phyloP scores from a whole-genome alignment of 2,113 vertebrate species.

The Ageneiosus marmoratus region DNA sequence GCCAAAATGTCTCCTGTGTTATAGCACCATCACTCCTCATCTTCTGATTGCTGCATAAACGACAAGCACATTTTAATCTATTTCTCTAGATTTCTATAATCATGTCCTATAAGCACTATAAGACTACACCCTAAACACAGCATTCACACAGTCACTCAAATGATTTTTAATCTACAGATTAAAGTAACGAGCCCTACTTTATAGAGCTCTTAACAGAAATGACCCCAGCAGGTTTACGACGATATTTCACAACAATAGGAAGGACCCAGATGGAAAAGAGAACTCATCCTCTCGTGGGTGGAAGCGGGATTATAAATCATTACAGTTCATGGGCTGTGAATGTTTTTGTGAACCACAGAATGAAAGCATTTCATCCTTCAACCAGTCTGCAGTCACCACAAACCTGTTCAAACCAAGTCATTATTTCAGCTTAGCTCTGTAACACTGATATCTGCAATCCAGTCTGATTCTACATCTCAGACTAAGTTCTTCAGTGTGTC shows the following conservation, averaged over 20 bases:
- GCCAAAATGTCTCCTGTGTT: not conserved
- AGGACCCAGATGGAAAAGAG: not conserved
- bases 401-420: not conserved
- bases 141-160: not conserved
- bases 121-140: not conserved
- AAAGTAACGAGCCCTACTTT: not conserved
- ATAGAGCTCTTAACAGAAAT: not conserved
- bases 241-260: not conserved
- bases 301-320: not conserved
- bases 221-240: not conserved
- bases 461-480: not conserved
- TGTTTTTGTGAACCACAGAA: too few relatives aligned
- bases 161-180: too few relatives aligned
- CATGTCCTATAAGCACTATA: not conserved
- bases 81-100: not conserved
- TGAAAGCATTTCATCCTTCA: not conserved
- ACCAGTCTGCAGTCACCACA: not conserved
- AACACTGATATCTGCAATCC: not conserved
- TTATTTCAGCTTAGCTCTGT: not conserved
- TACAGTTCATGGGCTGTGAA: too few relatives aligned
- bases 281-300: not conserved
- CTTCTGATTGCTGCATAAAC: not conserved
- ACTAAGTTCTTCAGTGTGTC: not conserved
- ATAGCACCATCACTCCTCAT: slow-evolving; percentile 6
- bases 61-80: not conserved